Conservation (phyloP, 2,888 invertebrate species). For the Morpho deidamia region DNA sequence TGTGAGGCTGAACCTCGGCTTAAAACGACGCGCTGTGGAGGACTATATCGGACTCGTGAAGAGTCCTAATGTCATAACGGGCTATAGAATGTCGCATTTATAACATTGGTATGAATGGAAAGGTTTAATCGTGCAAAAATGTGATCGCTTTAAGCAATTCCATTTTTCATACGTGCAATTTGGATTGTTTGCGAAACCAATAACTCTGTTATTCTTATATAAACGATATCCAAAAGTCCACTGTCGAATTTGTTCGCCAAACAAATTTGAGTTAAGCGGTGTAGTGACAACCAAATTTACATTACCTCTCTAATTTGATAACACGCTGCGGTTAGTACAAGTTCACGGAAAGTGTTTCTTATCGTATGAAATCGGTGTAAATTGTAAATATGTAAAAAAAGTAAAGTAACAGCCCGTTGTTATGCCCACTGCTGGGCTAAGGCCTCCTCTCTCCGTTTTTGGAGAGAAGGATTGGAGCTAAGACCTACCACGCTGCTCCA, state of each 20-base stretch:
- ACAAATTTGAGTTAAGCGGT: background rate
- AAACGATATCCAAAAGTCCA: background rate
- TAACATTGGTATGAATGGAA: too few relatives aligned
- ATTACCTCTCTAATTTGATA: background rate
- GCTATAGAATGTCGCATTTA: too few relatives aligned
- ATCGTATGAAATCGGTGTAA: background rate
- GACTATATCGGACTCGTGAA: too few relatives aligned
- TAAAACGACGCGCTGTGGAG: too few relatives aligned
- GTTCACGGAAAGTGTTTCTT: background rate
- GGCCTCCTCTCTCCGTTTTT: too few relatives aligned
- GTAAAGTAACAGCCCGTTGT: too few relatives aligned
- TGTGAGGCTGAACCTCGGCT: too few relatives aligned
- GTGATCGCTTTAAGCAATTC: constrained; percentile 14
- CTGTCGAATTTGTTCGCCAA: background rate
- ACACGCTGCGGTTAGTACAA: background rate
- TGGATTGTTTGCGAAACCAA: constrained; percentile 12
- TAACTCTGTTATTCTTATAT: constrained; percentile 9
- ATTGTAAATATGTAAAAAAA: background rate
- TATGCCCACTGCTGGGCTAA: too few relatives aligned
- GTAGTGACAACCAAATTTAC: background rate
- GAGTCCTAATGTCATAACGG: too few relatives aligned
- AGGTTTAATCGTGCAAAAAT: background rate
- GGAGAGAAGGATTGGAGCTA: too few relatives aligned
- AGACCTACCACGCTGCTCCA: too few relatives aligned
- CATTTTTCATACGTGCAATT: constrained; percentile 19